Evolutionary conservation across 1,140 invertebrate species (phyloP).

Genomic region (Neuroterus valhalla): DNA sequence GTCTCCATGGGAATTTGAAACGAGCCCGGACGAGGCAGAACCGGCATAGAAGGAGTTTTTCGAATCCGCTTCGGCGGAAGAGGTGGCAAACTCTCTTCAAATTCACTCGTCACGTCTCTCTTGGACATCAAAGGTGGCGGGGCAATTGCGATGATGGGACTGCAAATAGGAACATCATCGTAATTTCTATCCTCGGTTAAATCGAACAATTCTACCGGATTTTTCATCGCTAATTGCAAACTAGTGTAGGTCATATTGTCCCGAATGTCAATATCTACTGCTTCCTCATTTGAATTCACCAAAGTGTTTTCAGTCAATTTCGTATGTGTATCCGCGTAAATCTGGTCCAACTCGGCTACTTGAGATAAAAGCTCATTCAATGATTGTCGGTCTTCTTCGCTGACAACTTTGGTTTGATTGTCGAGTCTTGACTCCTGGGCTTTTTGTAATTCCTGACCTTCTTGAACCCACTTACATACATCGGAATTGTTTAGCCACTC

Average conservation of each 20-base stretch:
- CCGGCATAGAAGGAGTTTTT: constrained; percentile 76
- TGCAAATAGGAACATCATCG: constrained; percentile 72
- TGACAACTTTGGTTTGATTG: background rate
- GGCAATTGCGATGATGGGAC: constrained; percentile 44
- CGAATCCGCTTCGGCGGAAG: constrained; percentile 86
- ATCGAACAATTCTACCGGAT: constrained; percentile 81
- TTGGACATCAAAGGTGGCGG: constrained; percentile 61
- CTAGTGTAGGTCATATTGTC: constrained; percentile 88
- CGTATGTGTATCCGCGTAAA: constrained; percentile 82
- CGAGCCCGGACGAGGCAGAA: constrained; percentile 68
- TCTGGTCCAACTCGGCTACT: constrained; percentile 84
- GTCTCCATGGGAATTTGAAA: constrained; percentile 61
- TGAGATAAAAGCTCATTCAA: constrained; percentile 82
- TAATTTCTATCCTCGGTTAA: constrained; percentile 74
- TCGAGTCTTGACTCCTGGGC: background rate
- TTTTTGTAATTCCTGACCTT: constrained; percentile 60
- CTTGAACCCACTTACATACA: constrained; percentile 66
- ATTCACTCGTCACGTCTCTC: constrained; percentile 71
- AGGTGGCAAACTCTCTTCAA: constrained; percentile 82
- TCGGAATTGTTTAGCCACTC: constrained; percentile 71
- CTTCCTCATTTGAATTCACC: constrained; percentile 49
- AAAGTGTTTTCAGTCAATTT: constrained; percentile 57
- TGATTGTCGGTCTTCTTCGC: constrained; percentile 73
- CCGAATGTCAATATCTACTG: constrained; percentile 79
- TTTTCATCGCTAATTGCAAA: constrained; percentile 89